Evolutionary conservation across 2,888 invertebrate genomes (phyloP), one percentile per base, ranked within the genome.

Genomic region (Phengaris alcon): DNA sequence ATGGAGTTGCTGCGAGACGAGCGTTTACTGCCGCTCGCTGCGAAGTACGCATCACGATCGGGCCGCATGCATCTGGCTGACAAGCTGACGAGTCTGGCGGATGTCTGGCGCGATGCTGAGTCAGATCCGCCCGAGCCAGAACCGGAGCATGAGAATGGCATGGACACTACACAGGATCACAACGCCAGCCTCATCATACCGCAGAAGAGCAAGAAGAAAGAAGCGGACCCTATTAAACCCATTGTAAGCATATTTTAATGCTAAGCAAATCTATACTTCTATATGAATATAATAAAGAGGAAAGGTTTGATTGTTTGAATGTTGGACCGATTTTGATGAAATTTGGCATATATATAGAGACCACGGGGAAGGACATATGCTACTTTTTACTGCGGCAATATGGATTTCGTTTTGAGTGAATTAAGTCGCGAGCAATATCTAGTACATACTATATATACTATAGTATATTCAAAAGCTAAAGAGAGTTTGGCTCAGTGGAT

Each of bases 11-110:
- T 98, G 83, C 95, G 96, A 44, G 96, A 97, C 82, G 95, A 96
- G 2, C 96, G 96, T 69, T 93, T 98, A 0, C 88, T 98, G 57
- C 96, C 97, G 78, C 90, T 98, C 57, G 98, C 98, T 0, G 96
- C 97, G n/a, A 97, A 97, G 85, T 99, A 98, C 89, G 97, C 98
- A 0, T 95, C 96, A 0, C 95, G 97, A 79, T 91, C 97, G 12
- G 96, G 97, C 46, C 95, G 96, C 81, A 95, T 95, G 81, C 96
- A 97, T 82, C 92, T 99, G 69, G 97, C 97, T 0, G 97, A 97
- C 80, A 96, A 96, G 84, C 91, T 98, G 48, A 94, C 94, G 0
- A 94, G 95, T 79, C 83, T 97, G 12, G 90, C 95, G 5, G 94
- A 90, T 2, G 79, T 86, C 0, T 93, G 92, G 92, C 90, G 78